Evolutionary conservation across 92 coral and sea anemone genomes (phyloP).

Genomic region (Galaxea fascicularis): DNA sequence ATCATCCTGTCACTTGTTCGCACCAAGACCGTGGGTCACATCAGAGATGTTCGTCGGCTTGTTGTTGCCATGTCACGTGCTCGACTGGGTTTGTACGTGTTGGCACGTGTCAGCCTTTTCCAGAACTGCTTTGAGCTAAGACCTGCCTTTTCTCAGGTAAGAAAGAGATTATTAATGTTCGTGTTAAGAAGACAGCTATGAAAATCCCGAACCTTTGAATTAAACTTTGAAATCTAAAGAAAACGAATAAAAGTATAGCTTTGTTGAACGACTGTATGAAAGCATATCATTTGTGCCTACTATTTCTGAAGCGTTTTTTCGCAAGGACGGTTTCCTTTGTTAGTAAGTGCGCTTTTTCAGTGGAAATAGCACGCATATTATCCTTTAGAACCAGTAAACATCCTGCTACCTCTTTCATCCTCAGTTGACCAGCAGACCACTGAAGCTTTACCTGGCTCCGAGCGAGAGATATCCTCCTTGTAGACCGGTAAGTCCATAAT

Average conservation of each 20-base stretch:
- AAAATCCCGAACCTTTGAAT: too few relatives aligned
- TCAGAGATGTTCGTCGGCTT: slow-evolving; percentile 96
- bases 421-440: slow-evolving; percentile 90
- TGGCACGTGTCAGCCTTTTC: slow-evolving; percentile 94
- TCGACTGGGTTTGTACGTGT: slow-evolving; percentile 93
- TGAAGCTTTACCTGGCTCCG: slow-evolving; percentile 87
- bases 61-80: slow-evolving; percentile 99
- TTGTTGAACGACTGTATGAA: too few relatives aligned
- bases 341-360: too few relatives aligned
- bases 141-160: slow-evolving; percentile 95
- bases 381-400: too few relatives aligned
- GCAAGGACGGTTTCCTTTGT: too few relatives aligned
- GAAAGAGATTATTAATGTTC: too few relatives aligned
- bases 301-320: too few relatives aligned
- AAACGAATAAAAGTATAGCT: too few relatives aligned
- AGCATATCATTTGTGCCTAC: too few relatives aligned
- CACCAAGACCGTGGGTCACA: slow-evolving; percentile 96
- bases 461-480: slow-evolving; percentile 93
- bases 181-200: neutral
- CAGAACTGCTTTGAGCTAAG: slow-evolving; percentile 97
- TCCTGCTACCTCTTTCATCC: neutral
- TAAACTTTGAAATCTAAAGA: too few relatives aligned
- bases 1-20: slow-evolving; percentile 98
- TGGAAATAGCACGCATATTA: too few relatives aligned
- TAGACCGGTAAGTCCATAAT: slow-evolving; percentile 79